Percentiles rank a stretch among this genome's conserved stretches.
These are phyloP conservation scores for Diploptera punctata DNA, from an alignment of 2,888 invertebrate genomes.

Conservation along the genomic window DNA sequence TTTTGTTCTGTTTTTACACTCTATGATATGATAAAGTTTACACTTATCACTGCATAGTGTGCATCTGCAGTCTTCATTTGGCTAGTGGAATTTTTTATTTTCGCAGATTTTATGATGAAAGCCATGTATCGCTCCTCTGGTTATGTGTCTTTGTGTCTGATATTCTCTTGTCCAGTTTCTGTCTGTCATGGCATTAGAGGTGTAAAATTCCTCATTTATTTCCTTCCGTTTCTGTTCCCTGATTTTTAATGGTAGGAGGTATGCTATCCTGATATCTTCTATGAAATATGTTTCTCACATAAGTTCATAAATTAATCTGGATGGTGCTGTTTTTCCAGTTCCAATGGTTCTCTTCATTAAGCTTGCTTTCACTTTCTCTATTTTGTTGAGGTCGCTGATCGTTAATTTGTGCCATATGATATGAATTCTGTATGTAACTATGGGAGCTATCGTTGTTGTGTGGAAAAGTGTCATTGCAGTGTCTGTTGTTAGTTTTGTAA, in stretches of 20 bases:
- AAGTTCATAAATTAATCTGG: background rate
- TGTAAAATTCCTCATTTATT: background rate
- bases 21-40: too few relatives aligned
- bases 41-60: too few relatives aligned
- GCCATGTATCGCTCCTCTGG: too few relatives aligned
- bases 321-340: background rate
- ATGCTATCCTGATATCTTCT: background rate
- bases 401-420: background rate
- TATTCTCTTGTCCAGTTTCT: too few relatives aligned
- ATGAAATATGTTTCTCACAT: background rate
- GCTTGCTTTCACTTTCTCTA: background rate
- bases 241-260: background rate
- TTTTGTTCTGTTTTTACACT: too few relatives aligned
- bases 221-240: background rate
- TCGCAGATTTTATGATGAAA: too few relatives aligned
- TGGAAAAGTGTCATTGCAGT: background rate
- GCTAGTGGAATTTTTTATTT: too few relatives aligned
- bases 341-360: background rate
- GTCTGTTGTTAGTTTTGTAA: background rate
- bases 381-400: background rate
- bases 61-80: too few relatives aligned
- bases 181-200: too few relatives aligned
- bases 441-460: background rate
- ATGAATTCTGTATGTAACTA: background rate
- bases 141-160: too few relatives aligned